A percentile compares a stretch with the other conserved stretches of the same genome.
Conservation (phyloP, 2,888 invertebrate genomes). For the Stenoptilia bipunctidactyla region DNA sequence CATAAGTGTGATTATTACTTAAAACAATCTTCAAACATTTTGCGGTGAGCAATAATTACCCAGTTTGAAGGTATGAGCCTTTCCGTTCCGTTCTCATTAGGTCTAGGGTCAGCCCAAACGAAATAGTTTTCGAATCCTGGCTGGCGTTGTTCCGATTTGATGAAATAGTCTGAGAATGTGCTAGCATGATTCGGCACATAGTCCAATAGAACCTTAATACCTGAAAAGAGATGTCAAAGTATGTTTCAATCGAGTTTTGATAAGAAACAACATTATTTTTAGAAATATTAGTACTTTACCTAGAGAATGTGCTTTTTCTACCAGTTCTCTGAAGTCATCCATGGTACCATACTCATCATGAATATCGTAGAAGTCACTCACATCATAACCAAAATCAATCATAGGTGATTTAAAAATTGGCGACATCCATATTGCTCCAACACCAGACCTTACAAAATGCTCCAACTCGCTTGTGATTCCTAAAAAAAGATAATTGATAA, state of each 20-base stretch:
- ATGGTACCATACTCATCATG: slow-evolving; percentile 79
- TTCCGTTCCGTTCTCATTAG: slow-evolving; percentile 28
- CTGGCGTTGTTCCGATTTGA: slow-evolving; percentile 69
- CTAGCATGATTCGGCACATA: slow-evolving; percentile 77
- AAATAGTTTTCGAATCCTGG: slow-evolving; percentile 79
- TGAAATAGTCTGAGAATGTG: slow-evolving; percentile 84
- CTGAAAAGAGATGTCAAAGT: slow-evolving; percentile 14
- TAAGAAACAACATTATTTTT: background rate
- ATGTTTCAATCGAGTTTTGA: background rate
- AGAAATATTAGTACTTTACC: slow-evolving; percentile 26
- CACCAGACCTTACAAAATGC: slow-evolving; percentile 74
- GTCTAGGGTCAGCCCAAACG: slow-evolving; percentile 75
- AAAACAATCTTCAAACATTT: too few relatives aligned
- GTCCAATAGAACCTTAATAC: slow-evolving; percentile 67
- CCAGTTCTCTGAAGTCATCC: slow-evolving; percentile 73
- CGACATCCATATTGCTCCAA: slow-evolving; percentile 82
- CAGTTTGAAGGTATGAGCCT: slow-evolving; percentile 52
- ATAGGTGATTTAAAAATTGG: slow-evolving; percentile 85
- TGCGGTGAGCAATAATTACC: too few relatives aligned
- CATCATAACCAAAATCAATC: slow-evolving; percentile 87
- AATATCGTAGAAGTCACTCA: slow-evolving; percentile 78
- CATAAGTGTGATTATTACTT: too few relatives aligned
- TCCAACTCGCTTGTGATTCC: slow-evolving; percentile 65
- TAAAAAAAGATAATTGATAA: slow-evolving; percentile 22
- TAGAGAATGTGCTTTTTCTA: slow-evolving; percentile 57